A percentile compares a stretch with the other conserved stretches of the same genome.
phyloP scores from a whole-genome alignment of 2,888 invertebrate genomes.

The Noctua comes region DNA sequence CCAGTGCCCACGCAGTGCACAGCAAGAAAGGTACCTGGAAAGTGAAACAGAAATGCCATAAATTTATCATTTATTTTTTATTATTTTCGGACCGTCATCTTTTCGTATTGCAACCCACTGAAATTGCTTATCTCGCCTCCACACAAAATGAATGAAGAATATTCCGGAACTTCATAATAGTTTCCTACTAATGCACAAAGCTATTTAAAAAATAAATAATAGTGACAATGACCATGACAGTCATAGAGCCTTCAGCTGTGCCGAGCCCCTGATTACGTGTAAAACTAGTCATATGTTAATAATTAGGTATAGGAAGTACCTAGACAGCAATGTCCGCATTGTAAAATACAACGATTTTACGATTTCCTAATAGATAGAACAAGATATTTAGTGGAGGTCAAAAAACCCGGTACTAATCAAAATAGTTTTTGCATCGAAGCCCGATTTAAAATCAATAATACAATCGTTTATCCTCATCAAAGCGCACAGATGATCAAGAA shows the following conservation, averaged over 20 bases:
- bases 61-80: too few relatives aligned
- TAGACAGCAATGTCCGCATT: slow-evolving; percentile 34
- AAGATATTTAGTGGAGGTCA: slow-evolving; percentile 33
- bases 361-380: slow-evolving; percentile 24
- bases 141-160: neutral
- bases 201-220: neutral
- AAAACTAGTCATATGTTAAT: slow-evolving; percentile 12
- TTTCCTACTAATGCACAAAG: neutral
- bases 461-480: slow-evolving; percentile 5
- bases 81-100: neutral
- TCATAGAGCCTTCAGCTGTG: slow-evolving; percentile 2
- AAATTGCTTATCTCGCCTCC: neutral
- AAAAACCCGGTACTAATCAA: slow-evolving; percentile 1
- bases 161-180: neutral
- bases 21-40: slow-evolving; percentile 66
- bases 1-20: slow-evolving; percentile 57
- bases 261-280: neutral
- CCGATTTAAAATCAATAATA: slow-evolving; percentile 20
- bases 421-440: slow-evolving; percentile 12
- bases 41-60: neutral
- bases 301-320: slow-evolving; percentile 23
- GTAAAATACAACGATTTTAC: slow-evolving; percentile 3
- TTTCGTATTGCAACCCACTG: neutral
- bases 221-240: slow-evolving; percentile 3
- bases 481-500: neutral